These are phyloP conservation scores for Aldabrachelys gigantea DNA, from an alignment of 2,113 vertebrate genomes.

Conservation along the genomic window DNA sequence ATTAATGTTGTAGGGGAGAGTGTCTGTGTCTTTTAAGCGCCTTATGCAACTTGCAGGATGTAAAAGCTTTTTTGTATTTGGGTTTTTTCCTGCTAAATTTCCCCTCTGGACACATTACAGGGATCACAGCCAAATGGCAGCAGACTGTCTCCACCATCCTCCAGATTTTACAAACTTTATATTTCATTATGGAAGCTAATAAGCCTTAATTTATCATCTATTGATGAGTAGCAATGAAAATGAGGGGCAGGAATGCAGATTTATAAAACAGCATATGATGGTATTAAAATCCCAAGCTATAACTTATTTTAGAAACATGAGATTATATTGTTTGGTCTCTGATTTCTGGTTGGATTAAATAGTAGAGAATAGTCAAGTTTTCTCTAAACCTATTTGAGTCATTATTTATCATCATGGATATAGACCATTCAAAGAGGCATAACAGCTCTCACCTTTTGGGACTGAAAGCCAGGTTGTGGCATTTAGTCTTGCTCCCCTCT, in stretches of 20 bases:
- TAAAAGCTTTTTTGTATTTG: neutral
- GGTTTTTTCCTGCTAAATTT: constrained; percentile 15
- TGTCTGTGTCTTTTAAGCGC: neutral
- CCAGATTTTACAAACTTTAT: constrained; percentile 19
- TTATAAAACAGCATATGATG: neutral
- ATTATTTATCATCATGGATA: neutral
- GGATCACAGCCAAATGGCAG: constrained; percentile 6
- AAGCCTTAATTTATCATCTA: constrained; percentile 28
- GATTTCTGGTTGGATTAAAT: neutral
- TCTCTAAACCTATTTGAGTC: neutral
- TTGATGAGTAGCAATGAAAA: neutral
- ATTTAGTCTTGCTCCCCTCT: neutral
- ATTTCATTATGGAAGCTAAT: constrained; percentile 9
- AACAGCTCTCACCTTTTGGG: neutral
- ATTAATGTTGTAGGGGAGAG: neutral
- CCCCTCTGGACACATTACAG: neutral
- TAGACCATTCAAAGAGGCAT: neutral
- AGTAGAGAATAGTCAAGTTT: neutral
- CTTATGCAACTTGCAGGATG: neutral
- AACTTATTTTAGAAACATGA: neutral
- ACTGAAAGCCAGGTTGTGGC: neutral
- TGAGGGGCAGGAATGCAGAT: neutral
- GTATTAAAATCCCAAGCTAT: neutral
- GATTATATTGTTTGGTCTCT: neutral
- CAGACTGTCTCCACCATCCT: constrained; percentile 21